Conservation (phyloP, 2,888 invertebrate genomes). For the Drosophila macrospina region DNA sequence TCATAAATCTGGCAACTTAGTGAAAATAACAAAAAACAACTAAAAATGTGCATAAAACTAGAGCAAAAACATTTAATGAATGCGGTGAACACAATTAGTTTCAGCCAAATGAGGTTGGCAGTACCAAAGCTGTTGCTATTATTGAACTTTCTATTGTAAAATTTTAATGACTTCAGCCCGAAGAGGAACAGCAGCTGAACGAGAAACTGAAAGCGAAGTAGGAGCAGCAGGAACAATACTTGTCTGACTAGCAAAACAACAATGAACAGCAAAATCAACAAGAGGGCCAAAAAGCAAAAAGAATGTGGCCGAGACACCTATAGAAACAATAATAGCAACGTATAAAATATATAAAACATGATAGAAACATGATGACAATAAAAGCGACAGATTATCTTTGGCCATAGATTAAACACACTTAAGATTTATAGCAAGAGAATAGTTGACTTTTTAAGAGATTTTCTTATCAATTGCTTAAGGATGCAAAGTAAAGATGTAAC, state of each 20-base stretch:
- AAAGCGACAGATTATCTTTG: slow-evolving; percentile 8
- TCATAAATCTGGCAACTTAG: slow-evolving; percentile 1
- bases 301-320: slow-evolving; percentile 10
- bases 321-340: slow-evolving; percentile 27
- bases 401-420: slow-evolving; percentile 21
- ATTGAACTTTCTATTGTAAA: slow-evolving; percentile 56
- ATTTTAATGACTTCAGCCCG: slow-evolving; percentile 60
- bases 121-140: slow-evolving; percentile 21
- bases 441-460: no score
- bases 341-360: slow-evolving; percentile 42
- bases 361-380: slow-evolving; percentile 48
- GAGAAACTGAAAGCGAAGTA: slow-evolving; percentile 8
- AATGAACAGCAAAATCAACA: slow-evolving; percentile 33
- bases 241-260: slow-evolving; percentile 32
- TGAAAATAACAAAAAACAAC: slow-evolving; percentile 5
- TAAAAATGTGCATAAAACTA: slow-evolving; percentile 3
- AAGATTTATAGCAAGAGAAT: not conserved
- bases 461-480: no score
- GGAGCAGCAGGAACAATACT: not conserved
- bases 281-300: not conserved
- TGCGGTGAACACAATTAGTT: slow-evolving; percentile 20
- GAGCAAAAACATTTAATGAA: slow-evolving; percentile 31
- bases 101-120: slow-evolving; percentile 13
- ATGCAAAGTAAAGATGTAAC: no score
- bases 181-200: slow-evolving; percentile 16